Evolutionary conservation across 1,140 invertebrate species (phyloP), one percentile per base, ranked within the genome.

Genomic region (Brachionus plicatilis): DNA sequence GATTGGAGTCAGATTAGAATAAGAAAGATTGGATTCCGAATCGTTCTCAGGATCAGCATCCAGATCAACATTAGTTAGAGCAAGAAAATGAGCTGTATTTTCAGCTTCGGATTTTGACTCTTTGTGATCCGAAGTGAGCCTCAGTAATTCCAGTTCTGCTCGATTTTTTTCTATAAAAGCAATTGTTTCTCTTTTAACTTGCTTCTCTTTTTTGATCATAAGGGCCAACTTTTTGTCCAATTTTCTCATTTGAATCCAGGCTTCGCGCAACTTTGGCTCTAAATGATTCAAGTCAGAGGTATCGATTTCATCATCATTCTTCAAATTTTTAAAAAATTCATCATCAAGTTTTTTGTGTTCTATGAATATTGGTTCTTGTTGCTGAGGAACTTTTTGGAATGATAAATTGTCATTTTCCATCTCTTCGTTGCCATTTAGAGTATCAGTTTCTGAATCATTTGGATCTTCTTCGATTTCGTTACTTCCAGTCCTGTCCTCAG

Each of bases 171-270:
- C 37, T 4, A 83, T 83, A 27, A 83, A 83, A 20, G 43, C 20
- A 24, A 83, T 24, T 37, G 82, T 83, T 47, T 83, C 82, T 43
- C 17, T 41, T 56, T 83, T 83, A 9, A 47, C 65, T 83, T 83
- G 65, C 45, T 60, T 68, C 14, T 83, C 82, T 70, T 56, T 83
- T 68, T 68, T 60, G 3, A 29, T 29, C 11, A 37, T 60, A n/a
- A 45, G 37, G n/a, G 9, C 17, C 11, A 83, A 41, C 47, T 68
- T 68, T 72, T 70, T 68, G 17, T 83, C 82, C 14, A 83, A 20
- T 83, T 37, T 27, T 70, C 60, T 68, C 82, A 83, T 83, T 70
- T 83, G 47, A 37, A 83, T 68, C 60, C 60, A 83, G 11, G 82
- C 82, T n/a, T 83, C 60, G n/a, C 60, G 43, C 41, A 83, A 41